Evolutionary conservation across 2,888 invertebrate genomes (phyloP).

Genomic region (Phaedon cochleariae): DNA sequence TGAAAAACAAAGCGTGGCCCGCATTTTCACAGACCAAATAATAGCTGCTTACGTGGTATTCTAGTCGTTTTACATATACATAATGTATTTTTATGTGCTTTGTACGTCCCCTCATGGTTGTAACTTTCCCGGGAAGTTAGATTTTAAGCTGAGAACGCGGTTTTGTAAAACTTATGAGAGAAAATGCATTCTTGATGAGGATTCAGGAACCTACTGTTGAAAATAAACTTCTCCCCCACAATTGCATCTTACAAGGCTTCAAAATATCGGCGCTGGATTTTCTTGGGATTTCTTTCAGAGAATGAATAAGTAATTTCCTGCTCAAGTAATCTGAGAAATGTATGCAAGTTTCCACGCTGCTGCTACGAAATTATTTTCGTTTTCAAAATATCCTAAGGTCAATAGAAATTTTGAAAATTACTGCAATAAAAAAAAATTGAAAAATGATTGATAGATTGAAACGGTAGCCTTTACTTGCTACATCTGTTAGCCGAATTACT

Average conservation of each 20-base stretch:
- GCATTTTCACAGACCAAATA: slow-evolving; percentile 56
- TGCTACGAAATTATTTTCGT: no score
- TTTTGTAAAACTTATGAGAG: slow-evolving; percentile 23
- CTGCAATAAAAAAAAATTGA: no score
- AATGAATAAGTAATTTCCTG: no score
- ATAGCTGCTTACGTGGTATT: slow-evolving; percentile 57
- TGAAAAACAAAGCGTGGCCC: slow-evolving; percentile 48
- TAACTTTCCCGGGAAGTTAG: slow-evolving; percentile 40
- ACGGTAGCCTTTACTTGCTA: no score
- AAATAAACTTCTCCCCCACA: neutral
- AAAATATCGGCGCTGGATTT: no score
- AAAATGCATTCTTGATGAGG: slow-evolving; percentile 4
- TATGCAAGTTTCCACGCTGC: no score
- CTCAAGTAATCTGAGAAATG: no score
- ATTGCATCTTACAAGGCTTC: neutral
- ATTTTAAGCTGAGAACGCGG: slow-evolving; percentile 23
- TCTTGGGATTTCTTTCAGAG: no score
- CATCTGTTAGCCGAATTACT: no score
- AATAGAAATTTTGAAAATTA: no score
- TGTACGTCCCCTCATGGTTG: slow-evolving; percentile 58
- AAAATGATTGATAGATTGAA: no score
- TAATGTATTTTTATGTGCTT: slow-evolving; percentile 62
- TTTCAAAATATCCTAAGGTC: no score
- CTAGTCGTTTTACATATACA: slow-evolving; percentile 63
- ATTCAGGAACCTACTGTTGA: neutral